Conservation (phyloP, 2,797 vertebrate species). For the Clarias platycephalus region DNA sequence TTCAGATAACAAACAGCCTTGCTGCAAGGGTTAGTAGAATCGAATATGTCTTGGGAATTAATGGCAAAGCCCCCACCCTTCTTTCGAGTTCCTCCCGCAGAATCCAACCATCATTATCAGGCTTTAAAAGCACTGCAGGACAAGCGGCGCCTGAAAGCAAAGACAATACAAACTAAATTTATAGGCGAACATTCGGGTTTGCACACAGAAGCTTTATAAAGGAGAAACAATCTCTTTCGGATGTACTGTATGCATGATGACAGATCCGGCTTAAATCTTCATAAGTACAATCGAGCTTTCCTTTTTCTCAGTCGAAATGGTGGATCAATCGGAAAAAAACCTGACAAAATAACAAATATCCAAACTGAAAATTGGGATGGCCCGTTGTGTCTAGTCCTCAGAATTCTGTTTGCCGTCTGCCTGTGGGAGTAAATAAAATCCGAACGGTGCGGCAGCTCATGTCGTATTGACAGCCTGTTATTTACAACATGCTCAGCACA, state of each 20-base stretch:
- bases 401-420: conserved; percentile 16
- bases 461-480: conserved; percentile 17
- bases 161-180: conserved; percentile 46
- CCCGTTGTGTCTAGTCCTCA: conserved; percentile 5
- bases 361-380: background rate
- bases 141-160: conserved; percentile 36
- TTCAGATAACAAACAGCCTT: conserved; percentile 69
- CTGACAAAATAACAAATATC: background rate
- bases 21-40: conserved; percentile 60
- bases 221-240: conserved; percentile 50
- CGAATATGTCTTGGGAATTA: conserved; percentile 66
- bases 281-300: background rate
- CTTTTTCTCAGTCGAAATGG: background rate
- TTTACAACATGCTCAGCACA: conserved; percentile 2
- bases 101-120: conserved; percentile 62
- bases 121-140: conserved; percentile 59
- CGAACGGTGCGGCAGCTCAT: background rate
- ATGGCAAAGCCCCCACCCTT: conserved; percentile 55
- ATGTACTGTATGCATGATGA: conserved; percentile 13
- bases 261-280: conserved; percentile 15
- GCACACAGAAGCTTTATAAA: conserved; percentile 51
- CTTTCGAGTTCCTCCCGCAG: conserved; percentile 48
- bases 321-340: conserved; percentile 1
- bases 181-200: conserved; percentile 44
- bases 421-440: conserved; percentile 19